A percentile compares a stretch with the other conserved stretches of the same genome.
phyloP scores from a whole-genome alignment of 2,113 vertebrate species.

The Orientallactaga bullata region DNA sequence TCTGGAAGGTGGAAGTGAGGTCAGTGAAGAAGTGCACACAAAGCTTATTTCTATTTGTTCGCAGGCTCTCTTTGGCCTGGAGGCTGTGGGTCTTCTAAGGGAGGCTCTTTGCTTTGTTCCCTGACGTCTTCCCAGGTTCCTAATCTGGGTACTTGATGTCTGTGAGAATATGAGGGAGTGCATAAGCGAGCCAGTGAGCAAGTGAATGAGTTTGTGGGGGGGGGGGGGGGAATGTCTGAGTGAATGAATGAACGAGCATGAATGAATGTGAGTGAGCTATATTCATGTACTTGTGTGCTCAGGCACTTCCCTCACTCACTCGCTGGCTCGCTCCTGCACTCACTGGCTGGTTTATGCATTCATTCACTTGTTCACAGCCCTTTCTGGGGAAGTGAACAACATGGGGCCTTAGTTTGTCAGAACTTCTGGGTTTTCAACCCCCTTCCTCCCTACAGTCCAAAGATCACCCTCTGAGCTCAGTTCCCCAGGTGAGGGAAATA shows the following conservation, averaged over 20 bases:
- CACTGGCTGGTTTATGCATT: too few relatives aligned
- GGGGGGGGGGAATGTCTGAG: neutral
- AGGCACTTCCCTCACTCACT: too few relatives aligned
- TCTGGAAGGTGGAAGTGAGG: slow-evolving; percentile 4
- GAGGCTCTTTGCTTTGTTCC: neutral
- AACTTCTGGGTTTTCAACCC: neutral
- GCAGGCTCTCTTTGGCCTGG: neutral
- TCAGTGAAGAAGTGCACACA: rapidly evolving
- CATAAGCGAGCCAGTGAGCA: neutral
- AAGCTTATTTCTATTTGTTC: neutral
- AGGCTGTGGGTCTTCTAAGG: neutral
- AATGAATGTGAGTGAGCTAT: too few relatives aligned
- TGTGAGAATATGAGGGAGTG: neutral
- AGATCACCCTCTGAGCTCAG: neutral
- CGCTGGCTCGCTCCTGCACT: too few relatives aligned
- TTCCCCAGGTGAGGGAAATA: neutral
- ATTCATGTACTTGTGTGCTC: too few relatives aligned
- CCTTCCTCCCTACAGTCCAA: neutral
- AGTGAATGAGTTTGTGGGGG: neutral
- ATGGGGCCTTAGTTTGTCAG: neutral
- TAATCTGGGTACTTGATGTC: neutral
- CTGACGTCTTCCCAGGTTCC: neutral
- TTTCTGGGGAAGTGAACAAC: neutral
- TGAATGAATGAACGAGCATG: too few relatives aligned
- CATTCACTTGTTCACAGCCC: too few relatives aligned